Evolutionary conservation across 2,797 vertebrate species (phyloP).

Genomic region (Diplodus puntazzo): DNA sequence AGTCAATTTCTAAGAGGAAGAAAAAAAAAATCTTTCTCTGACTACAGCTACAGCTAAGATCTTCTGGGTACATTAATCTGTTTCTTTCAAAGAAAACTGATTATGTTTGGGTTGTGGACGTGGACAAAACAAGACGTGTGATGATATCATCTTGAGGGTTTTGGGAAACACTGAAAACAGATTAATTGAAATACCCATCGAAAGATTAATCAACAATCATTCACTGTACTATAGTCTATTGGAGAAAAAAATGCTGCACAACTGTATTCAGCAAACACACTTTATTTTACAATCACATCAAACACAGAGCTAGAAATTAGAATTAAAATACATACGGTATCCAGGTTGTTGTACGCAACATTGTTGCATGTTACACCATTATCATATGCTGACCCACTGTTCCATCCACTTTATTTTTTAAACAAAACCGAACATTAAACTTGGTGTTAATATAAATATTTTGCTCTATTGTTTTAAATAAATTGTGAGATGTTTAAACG

Average conservation of each 20-base stretch:
- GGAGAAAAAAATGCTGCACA: background rate
- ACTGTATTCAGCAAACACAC: background rate
- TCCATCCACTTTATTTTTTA: background rate
- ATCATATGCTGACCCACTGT: background rate
- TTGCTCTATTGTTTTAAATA: background rate
- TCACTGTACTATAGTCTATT: too few relatives aligned
- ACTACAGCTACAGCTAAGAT: too few relatives aligned
- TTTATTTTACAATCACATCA: conserved; percentile 24
- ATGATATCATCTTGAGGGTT: too few relatives aligned
- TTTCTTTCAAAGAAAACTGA: too few relatives aligned
- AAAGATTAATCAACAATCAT: too few relatives aligned
- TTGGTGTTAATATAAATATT: background rate
- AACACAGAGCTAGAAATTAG: background rate
- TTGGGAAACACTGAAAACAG: too few relatives aligned
- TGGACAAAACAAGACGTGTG: too few relatives aligned
- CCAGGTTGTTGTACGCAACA: background rate
- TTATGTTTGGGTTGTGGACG: too few relatives aligned
- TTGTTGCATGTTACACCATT: background rate
- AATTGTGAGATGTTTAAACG: background rate
- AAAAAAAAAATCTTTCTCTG: too few relatives aligned
- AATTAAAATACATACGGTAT: background rate
- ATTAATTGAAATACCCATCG: too few relatives aligned
- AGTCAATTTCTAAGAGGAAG: too few relatives aligned
- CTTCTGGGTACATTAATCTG: too few relatives aligned
- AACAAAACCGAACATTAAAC: background rate